Evolutionary conservation across 2,888 invertebrate species (phyloP).

Genomic region (Silvanus unidentatus): DNA sequence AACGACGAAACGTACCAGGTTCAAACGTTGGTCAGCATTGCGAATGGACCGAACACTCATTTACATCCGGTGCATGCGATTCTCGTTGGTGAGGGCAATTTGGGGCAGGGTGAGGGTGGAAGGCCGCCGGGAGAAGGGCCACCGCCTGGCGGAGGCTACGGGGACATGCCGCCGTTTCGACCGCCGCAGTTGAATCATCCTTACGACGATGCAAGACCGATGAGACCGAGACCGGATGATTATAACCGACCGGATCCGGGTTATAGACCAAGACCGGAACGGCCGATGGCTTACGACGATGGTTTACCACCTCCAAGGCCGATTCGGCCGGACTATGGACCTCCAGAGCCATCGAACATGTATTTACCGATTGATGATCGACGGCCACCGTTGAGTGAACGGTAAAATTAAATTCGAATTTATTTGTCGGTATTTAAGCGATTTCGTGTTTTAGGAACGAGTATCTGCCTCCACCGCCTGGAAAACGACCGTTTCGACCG

Average conservation of each 20-base stretch:
- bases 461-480: slow-evolving; percentile 1
- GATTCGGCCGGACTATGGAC: slow-evolving; percentile 8
- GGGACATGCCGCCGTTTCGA: slow-evolving; percentile 15
- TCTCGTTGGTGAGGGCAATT: slow-evolving; percentile 20
- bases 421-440: slow-evolving; percentile 1
- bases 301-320: slow-evolving; percentile 4
- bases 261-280: slow-evolving; percentile 5
- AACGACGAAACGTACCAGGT: slow-evolving; percentile 22
- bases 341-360: slow-evolving; percentile 11
- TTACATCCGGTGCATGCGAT: slow-evolving; percentile 33
- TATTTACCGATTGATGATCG: too few species aligned
- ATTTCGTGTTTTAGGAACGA: too few species aligned
- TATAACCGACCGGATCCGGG: slow-evolving; percentile 18
- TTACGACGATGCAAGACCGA: slow-evolving; percentile 14
- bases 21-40: slow-evolving; percentile 32
- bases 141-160: slow-evolving; percentile 3
- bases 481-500: slow-evolving; percentile 13
- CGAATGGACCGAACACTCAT: slow-evolving; percentile 29
- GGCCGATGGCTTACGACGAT: slow-evolving; percentile 6
- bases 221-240: slow-evolving; percentile 8
- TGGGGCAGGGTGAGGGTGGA: slow-evolving; percentile 7
- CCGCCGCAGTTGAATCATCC: slow-evolving; percentile 20
- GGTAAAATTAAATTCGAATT: not conserved
- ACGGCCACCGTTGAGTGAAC: not conserved
- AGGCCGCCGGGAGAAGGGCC: slow-evolving; percentile 11